phyloP scores from a whole-genome alignment of 2,888 invertebrate genomes.

The Suillia variegata region DNA sequence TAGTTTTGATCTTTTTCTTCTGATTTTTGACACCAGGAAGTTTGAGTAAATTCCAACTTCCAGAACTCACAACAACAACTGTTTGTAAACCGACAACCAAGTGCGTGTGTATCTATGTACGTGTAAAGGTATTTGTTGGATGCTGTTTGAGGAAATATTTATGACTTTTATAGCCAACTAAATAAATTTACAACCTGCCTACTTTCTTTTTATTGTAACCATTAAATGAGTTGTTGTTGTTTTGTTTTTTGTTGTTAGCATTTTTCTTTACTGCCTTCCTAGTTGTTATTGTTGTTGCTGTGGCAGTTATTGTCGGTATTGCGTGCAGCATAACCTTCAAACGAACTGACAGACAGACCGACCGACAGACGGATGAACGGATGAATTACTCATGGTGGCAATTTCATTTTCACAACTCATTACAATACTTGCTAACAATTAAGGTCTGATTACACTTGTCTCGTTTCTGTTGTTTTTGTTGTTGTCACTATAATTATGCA shows the following conservation, averaged over 20 bases:
- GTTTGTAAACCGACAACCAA: too few species aligned
- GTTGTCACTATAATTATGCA: conserved; percentile 16
- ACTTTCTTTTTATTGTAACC: conserved; percentile 1
- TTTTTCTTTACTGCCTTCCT: background rate
- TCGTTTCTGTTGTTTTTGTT: conserved; percentile 17
- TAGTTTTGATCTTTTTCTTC: too few species aligned
- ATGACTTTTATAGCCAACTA: background rate
- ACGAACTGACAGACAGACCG: background rate
- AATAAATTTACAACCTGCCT: background rate
- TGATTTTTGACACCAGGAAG: too few species aligned
- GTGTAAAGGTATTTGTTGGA: background rate
- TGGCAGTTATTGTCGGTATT: background rate
- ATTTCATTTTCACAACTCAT: conserved; percentile 23
- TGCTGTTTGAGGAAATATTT: background rate
- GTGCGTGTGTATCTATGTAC: background rate
- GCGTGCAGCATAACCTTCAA: too few species aligned
- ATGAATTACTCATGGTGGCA: conserved; percentile 17
- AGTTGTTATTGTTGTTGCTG: conserved; percentile 10
- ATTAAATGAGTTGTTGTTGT: conserved; percentile 10
- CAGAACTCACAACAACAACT: too few species aligned
- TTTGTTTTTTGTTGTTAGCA: conserved; percentile 5
- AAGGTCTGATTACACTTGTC: conserved; percentile 14
- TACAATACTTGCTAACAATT: conserved; percentile 16
- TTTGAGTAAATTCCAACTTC: too few species aligned
- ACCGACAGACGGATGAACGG: too few species aligned